Percentiles rank a stretch among this genome's conserved stretches.
These are phyloP conservation scores for Cricetomys ansorgei DNA, from an alignment of 2,113 vertebrate genomes.

Conservation along the genomic window DNA sequence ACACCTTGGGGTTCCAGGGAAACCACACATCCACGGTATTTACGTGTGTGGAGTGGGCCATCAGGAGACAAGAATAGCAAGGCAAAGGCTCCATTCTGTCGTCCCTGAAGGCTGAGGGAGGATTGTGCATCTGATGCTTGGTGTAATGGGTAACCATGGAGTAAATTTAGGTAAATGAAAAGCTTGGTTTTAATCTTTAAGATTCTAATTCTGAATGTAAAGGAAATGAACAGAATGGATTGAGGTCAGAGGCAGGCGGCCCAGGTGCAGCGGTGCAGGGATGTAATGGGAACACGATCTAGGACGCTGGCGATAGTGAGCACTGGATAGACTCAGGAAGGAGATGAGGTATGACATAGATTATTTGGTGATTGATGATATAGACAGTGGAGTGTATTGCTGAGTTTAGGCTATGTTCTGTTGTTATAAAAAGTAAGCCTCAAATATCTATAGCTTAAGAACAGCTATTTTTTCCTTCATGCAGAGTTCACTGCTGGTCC, in stretches of 20 bases:
- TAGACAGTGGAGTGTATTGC: background rate
- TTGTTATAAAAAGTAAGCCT: background rate
- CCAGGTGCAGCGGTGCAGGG: background rate
- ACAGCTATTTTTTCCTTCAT: background rate
- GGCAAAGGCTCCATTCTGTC: background rate
- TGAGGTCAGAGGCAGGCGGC: background rate
- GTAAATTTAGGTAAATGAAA: conserved; percentile 14
- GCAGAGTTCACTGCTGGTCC: background rate
- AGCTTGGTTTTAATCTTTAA: background rate
- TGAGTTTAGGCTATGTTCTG: background rate
- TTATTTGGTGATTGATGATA: conserved; percentile 1
- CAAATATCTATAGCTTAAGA: background rate
- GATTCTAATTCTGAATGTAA: background rate
- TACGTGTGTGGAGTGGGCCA: background rate
- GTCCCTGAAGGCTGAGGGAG: background rate
- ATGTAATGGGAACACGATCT: background rate
- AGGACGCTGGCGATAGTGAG: background rate
- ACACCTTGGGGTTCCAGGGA: background rate
- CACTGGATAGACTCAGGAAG: conserved; percentile 25
- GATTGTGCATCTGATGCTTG: background rate
- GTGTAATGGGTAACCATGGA: background rate
- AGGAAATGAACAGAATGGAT: background rate
- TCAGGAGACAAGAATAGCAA: background rate
- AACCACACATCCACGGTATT: background rate
- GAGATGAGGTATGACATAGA: background rate